A percentile compares a stretch with the other conserved stretches of the same genome.
phyloP scores from a whole-genome alignment of 2,888 invertebrate genomes.

The Archips crataeganus region DNA sequence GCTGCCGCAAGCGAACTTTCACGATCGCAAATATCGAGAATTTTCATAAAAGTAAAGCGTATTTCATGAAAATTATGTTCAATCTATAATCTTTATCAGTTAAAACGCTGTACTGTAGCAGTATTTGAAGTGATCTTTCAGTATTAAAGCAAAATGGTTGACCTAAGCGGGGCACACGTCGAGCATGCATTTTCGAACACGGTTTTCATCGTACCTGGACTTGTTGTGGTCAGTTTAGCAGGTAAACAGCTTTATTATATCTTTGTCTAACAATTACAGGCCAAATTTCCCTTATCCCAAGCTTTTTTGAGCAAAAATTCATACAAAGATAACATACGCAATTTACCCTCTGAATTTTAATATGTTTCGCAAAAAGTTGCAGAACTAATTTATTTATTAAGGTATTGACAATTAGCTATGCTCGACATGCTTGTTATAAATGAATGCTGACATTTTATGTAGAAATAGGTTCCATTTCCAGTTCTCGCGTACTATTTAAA shows the following conservation, averaged over 20 bases:
- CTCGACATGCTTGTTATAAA: not conserved
- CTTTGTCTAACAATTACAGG: not conserved
- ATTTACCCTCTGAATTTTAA: not conserved
- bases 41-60: conserved; percentile 15
- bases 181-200: conserved; percentile 95
- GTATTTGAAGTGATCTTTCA: conserved; percentile 59
- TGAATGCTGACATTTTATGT: not conserved
- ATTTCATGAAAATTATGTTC: conserved; percentile 24
- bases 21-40: conserved; percentile 4
- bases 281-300: not conserved
- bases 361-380: not conserved
- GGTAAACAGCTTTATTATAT: conserved; percentile 83
- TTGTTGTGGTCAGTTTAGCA: conserved; percentile 91
- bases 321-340: not conserved
- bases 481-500: not conserved
- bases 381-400: not conserved
- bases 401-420: not conserved
- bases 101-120: conserved; percentile 47
- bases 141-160: conserved; percentile 89
- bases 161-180: conserved; percentile 92
- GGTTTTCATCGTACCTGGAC: conserved; percentile 94
- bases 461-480: not conserved
- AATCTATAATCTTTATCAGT: conserved; percentile 8
- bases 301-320: not conserved
- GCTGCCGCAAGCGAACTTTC: conserved; percentile 30